phyloP scores from a whole-genome alignment of 1,140 invertebrate genomes.

The Dolichoris vasculosae region DNA sequence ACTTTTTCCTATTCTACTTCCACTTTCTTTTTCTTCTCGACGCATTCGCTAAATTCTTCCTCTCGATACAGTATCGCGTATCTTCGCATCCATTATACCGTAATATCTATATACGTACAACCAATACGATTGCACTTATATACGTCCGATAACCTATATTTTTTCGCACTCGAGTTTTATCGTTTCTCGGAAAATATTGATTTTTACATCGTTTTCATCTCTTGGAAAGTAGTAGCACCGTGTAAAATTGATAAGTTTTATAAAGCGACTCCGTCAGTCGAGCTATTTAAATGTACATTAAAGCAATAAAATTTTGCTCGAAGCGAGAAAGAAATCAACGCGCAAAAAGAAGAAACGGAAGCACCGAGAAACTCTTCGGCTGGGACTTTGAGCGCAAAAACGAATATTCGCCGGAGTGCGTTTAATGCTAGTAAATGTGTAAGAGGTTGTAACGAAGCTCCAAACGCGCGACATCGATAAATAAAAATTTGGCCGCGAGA shows the following conservation, averaged over 20 bases:
- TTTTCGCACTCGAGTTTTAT: slow-evolving; percentile 17
- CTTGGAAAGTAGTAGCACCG: neutral
- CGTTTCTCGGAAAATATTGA: neutral
- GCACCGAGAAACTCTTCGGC: neutral
- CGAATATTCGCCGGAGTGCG: neutral
- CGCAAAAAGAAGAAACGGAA: neutral
- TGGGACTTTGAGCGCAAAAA: neutral
- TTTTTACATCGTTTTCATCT: neutral
- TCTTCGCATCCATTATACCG: slow-evolving; percentile 39
- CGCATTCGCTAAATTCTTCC: slow-evolving; percentile 33
- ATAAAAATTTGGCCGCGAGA: slow-evolving; percentile 29
- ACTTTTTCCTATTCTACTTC: neutral
- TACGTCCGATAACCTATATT: slow-evolving; percentile 1
- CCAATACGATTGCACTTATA: neutral
- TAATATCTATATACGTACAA: slow-evolving; percentile 7
- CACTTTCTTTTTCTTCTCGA: slow-evolving; percentile 21
- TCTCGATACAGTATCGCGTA: slow-evolving; percentile 32
- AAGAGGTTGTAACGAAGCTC: neutral
- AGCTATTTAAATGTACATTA: neutral
- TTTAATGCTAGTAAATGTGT: neutral
- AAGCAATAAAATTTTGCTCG: neutral
- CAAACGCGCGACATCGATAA: neutral
- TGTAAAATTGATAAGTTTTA: slow-evolving; percentile 21
- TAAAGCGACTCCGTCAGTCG: neutral
- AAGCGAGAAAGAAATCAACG: neutral